Evolutionary conservation across 2,888 invertebrate species (phyloP).

Genomic region (Lypha dubia): DNA sequence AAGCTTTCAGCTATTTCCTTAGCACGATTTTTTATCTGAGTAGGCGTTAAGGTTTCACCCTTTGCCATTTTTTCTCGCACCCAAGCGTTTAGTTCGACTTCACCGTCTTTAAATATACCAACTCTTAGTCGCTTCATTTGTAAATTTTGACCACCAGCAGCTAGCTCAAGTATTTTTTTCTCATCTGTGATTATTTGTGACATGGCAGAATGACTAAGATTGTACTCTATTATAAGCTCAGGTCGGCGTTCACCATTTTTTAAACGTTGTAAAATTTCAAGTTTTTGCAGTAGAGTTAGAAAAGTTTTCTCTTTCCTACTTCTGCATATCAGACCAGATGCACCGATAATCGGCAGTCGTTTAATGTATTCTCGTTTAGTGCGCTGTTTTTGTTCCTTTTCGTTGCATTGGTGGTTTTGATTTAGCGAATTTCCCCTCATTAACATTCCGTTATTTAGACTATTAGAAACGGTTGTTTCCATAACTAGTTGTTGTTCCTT

Average conservation of each 20-base stretch:
- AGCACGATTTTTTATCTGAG: conserved; percentile 58
- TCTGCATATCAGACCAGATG: conserved; percentile 32
- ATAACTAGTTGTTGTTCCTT: neutral
- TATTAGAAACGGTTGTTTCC: neutral
- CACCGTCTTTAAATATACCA: conserved; percentile 61
- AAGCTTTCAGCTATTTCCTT: conserved; percentile 62
- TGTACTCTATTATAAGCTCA: conserved; percentile 57
- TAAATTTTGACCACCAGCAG: conserved; percentile 61
- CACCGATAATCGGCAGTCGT: conserved; percentile 38
- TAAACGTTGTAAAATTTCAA: conserved; percentile 62
- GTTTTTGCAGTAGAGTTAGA: conserved; percentile 61
- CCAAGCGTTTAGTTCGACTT: conserved; percentile 63
- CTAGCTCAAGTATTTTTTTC: conserved; percentile 53
- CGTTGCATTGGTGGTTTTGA: neutral
- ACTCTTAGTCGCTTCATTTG: conserved; percentile 65
- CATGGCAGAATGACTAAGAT: conserved; percentile 65
- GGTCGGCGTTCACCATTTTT: conserved; percentile 59
- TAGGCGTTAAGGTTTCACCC: conserved; percentile 57
- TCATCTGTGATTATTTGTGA: conserved; percentile 64
- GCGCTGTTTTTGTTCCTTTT: conserved; percentile 13
- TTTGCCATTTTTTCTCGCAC: conserved; percentile 49
- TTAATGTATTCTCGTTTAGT: conserved; percentile 41
- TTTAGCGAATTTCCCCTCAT: neutral
- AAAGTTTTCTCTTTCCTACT: conserved; percentile 66
- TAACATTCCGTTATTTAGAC: neutral